phyloP scores from a whole-genome alignment of 2,888 invertebrate species.

The Rotaria sp. region DNA sequence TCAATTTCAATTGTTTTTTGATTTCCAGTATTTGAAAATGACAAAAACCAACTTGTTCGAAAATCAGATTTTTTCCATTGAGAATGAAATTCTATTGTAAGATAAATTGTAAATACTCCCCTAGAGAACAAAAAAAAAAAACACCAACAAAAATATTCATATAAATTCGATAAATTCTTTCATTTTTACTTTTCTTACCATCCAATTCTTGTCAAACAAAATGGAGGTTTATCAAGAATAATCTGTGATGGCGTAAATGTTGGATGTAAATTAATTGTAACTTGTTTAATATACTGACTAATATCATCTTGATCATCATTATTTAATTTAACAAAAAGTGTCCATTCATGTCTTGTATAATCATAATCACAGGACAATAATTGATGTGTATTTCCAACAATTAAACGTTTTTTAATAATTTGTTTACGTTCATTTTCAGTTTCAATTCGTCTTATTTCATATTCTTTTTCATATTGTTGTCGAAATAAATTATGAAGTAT shows the following conservation, averaged over 20 bases:
- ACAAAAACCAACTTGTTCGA: not conserved
- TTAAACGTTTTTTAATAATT: not conserved
- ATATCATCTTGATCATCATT: slow-evolving; percentile 13
- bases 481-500: not conserved
- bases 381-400: not conserved
- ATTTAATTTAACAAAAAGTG: not conserved
- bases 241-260: not conserved
- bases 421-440: not conserved
- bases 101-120: not conserved
- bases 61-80: not conserved
- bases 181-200: not conserved
- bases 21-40: not conserved
- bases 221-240: not conserved
- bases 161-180: no score
- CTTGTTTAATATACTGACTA: not conserved
- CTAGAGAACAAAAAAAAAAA: not conserved
- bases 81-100: not conserved
- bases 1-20: not conserved
- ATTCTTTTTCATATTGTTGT: not conserved
- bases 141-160: not conserved
- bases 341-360: not conserved
- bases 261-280: not conserved
- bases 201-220: not conserved
- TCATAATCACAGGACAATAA: not conserved
- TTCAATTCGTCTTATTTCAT: not conserved